Base-by-base conservation (phyloP, 1,140 invertebrate genomes). In the Drosophila setifemur region DNA sequence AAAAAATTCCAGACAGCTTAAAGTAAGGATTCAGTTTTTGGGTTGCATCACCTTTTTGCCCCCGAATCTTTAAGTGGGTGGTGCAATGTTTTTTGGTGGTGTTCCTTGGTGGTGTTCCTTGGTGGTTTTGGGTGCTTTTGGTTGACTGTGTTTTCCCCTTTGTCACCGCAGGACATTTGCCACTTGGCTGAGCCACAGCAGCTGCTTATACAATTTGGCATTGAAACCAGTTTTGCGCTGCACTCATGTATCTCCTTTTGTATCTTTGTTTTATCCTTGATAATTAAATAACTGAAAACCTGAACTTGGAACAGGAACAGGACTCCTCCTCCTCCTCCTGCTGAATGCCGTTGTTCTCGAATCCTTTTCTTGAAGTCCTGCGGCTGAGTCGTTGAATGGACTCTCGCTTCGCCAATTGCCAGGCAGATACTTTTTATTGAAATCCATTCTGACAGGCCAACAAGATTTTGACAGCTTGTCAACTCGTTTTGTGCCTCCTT, bases 161-260 rank as follows among this genome's bases (percentile, higher is more conserved):
- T 49, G 28, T 52, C 67, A 61, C 76, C 71, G 58, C 66, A 75
- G 76, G 71, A 81, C 66, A 81, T 74, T 81, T 81, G 49, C 76
- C 69, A 58, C 70, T 60, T 71, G 75, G 58, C 66, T 70, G 64
- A 26, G 44, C 66, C 64, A 55, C 66, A 35, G 53, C 47, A 61
- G 47, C 70, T 54, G 71, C 75, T 73, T 79, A 79, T 60, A 79
- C 64, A 79, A 79, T 57, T 71, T 67, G 76, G 66, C 76, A 81
- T 81, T 81, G 70, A 72, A 63, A 54, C 25, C 42, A 68, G 45
- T n/a, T 12, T 18, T 9, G 14, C 50, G 28, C 23, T 45, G 9
- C 8, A 18, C 16, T 18, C 9, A 33, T 19, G 14, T 43, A n/a
- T n/a, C n/a, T n/a, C n/a, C n/a, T 28, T 64, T 64, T 49, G 25